A percentile compares a stretch with the other conserved stretches of the same genome.
Conservation (phyloP, 2,113 vertebrate genomes). For the Cygnus atratus region DNA sequence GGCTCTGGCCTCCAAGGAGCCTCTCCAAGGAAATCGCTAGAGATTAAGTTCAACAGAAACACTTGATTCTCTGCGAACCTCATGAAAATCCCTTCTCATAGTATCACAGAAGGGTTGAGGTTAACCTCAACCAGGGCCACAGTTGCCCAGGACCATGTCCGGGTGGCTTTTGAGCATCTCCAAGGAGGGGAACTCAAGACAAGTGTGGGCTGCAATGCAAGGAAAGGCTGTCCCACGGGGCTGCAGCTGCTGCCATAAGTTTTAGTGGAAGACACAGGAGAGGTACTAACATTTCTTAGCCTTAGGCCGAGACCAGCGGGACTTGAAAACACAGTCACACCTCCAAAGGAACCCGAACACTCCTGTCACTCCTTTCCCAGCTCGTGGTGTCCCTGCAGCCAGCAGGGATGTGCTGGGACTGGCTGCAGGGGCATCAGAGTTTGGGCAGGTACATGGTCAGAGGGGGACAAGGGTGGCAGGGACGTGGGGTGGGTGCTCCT, state of each 20-base stretch:
- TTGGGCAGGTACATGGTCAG: neutral
- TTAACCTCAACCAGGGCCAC: neutral
- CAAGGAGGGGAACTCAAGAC: neutral
- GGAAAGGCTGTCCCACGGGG: neutral
- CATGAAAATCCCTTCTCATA: neutral
- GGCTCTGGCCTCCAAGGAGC: neutral
- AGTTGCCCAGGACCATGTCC: neutral
- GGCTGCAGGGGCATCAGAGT: neutral
- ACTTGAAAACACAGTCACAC: neutral
- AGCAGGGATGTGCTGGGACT: accelerated
- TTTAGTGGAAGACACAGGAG: neutral
- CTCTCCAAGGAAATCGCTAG: neutral
- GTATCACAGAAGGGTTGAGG: neutral
- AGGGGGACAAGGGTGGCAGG: too few species aligned
- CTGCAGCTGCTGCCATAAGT: neutral
- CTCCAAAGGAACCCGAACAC: neutral
- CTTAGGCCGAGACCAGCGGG: neutral
- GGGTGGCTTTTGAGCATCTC: neutral
- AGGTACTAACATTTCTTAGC: neutral
- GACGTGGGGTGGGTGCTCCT: neutral
- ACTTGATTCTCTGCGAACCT: neutral
- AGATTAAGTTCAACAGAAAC: neutral
- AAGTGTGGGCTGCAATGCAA: neutral
- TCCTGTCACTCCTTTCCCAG: neutral
- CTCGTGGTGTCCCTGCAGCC: accelerated